Base-by-base conservation (phyloP, 2,888 invertebrate genomes). In the Agriopis leucophaearia region DNA sequence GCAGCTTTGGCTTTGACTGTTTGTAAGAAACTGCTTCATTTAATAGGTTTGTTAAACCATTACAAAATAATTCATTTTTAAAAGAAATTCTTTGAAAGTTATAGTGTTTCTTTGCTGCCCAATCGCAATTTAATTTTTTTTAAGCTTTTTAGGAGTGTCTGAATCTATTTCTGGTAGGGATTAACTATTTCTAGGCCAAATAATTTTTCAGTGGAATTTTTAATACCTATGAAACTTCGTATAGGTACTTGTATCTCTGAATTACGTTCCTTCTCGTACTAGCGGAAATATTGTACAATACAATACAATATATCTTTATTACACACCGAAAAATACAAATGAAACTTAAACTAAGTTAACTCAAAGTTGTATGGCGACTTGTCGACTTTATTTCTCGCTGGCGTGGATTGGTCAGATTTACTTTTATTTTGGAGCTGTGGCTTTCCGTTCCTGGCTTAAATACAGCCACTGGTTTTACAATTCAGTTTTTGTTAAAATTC, bases 371-470 rank as follows among this genome's bases (percentile, higher is more conserved):
- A n/a, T 44, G 38, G 61, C 48, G 44, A 54, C 45, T 54, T 40
- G 54, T 47, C 47, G 44, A 38, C 51, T 59, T 44, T 63, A 58
- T 63, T 62, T 44, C 57, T 27, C 54, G 58, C 47, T 48, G 27
- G 56, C 56, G 13, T 45, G 38, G 45, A 55, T 62, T 12, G 47
- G 8, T 48, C 52, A 38, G 45, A 57, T 52, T 62, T 45, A 58
- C 48, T 63, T 67, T 62, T 57, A 50, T 61, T 54, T 59, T 50
- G 48, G n/a, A 59, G 27, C 40, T 50, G 36, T 45, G 47, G 48
- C 42, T 60, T 48, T 61, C 42, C 18, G 45, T 27, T 5, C 12
- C 35, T 18, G 54, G 54, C 12, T 61, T 55, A 56, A 56, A 54
- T 56, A 40, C 27, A 59, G 16, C 48, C 27, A 27, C n/a, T 27